Percentiles rank a stretch among this genome's conserved stretches.
Evolutionary conservation across 1,140 invertebrate species (phyloP).

Genomic region (Zaprionus kolodkinae): DNA sequence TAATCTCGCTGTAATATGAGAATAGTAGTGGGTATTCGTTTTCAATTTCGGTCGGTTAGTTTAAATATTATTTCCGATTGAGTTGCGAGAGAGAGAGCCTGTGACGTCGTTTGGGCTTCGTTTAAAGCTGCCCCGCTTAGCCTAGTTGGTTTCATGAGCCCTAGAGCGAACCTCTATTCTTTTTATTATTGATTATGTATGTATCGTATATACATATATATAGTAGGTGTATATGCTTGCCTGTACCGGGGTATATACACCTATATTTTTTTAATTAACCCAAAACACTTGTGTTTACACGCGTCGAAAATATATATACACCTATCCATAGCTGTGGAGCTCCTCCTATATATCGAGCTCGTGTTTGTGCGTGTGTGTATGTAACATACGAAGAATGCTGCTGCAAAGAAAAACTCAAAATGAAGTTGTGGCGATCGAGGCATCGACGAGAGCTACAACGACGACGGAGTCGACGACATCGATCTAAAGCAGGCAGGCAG

Average conservation of each 20-base stretch:
- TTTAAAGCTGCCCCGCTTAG: background rate
- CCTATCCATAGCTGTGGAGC: constrained; percentile 10
- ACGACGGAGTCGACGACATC: constrained; percentile 39
- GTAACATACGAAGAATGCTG: constrained; percentile 56
- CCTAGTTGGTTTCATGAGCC: background rate
- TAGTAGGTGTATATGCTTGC: constrained; percentile 13
- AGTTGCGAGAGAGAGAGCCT: background rate
- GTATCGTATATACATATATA: constrained; percentile 7
- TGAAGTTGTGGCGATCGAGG: constrained; percentile 71
- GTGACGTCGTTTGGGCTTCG: constrained; percentile 16
- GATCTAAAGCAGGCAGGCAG: constrained; percentile 36
- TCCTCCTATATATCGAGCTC: constrained; percentile 28
- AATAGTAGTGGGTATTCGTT: constrained; percentile 23
- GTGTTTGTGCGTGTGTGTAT: constrained; percentile 49
- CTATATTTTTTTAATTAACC: constrained; percentile 74
- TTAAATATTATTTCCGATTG: background rate
- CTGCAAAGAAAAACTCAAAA: constrained; percentile 76
- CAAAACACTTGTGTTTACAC: constrained; percentile 82
- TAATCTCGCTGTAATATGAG: constrained; percentile 61
- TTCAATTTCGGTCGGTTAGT: constrained; percentile 7
- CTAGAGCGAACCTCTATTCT: constrained; percentile 10
- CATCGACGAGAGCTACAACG: constrained; percentile 21
- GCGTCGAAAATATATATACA: constrained; percentile 69
- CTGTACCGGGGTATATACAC: constrained; percentile 35
- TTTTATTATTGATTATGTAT: constrained; percentile 17